Conservation (phyloP, 1,140 invertebrate species). For the Aphaenogaster ashmeadi region DNA sequence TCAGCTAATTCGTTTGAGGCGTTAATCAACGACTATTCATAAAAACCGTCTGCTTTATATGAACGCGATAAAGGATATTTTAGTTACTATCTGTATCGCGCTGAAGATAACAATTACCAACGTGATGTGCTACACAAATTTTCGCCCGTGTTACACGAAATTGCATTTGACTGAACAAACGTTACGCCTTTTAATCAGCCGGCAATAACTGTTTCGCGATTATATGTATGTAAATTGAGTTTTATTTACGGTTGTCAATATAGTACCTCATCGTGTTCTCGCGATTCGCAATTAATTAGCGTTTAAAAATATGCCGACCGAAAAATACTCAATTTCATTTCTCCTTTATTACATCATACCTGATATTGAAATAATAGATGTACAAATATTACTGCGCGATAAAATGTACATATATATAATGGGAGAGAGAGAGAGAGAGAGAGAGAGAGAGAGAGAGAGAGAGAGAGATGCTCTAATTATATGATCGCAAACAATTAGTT, state of each 20-base stretch:
- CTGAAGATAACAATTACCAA: background rate
- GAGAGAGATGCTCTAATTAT: background rate
- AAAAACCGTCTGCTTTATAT: constrained; percentile 1
- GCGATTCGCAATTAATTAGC: constrained; percentile 4
- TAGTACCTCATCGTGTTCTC: constrained; percentile 15
- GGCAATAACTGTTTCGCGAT: background rate
- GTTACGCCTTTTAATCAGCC: constrained; percentile 35
- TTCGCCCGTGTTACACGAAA: background rate
- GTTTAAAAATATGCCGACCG: background rate
- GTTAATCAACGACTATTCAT: constrained; percentile 33
- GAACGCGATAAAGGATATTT: background rate
- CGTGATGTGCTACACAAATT: background rate
- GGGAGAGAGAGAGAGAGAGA: background rate
- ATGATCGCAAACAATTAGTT: background rate
- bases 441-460: background rate
- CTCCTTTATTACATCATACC: background rate
- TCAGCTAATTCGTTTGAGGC: constrained; percentile 2
- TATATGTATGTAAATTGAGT: constrained; percentile 24
- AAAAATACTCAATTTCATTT: constrained; percentile 2
- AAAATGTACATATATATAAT: background rate
- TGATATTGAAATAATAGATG: background rate
- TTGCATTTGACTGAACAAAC: constrained; percentile 14
- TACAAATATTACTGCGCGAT: background rate
- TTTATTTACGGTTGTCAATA: constrained; percentile 17
- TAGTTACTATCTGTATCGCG: background rate